Evolutionary conservation across 2,797 vertebrate genomes (phyloP), one percentile per base, ranked within the genome.

Genomic region (Numenius phaeopus): DNA sequence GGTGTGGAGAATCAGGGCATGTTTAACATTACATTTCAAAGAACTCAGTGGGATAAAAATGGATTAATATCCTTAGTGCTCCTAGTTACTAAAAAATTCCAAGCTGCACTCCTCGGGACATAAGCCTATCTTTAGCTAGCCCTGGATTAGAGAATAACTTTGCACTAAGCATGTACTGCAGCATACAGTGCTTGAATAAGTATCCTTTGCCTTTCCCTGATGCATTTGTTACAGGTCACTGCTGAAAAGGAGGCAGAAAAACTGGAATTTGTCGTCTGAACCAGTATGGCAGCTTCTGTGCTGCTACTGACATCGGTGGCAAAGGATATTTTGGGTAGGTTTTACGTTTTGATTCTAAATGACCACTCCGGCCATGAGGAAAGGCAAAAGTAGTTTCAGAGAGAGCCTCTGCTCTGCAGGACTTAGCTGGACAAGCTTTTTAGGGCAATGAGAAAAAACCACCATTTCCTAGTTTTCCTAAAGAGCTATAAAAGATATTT

Each of bases 121-220:
- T 44, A 83, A 83, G 3, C 4, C 15, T 88, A 26, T 72, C 66
- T 87, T 69, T 70, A 70, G 34, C 71, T 61, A 66, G 23, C 26
- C 27, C 7, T 16, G 55, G 24, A 59, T 61, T 22, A 47, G 59
- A 57, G 83, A 54, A 89, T 22, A 76, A 44, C 59, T 44, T 91
- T 87, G 42, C 20, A n/a, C 27, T 54, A 8, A 20, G 9, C 13
- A 24, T 13, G 8, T 32, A 29, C 29, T 50, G 15, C 20, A 59
- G 8, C 0, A 0, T 22, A 32, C 12, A 69, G n/a, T 50, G 19
- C 24, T 69, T 80, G 39, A 76, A 44, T 0, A 3, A n/a, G 11
- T 32, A 47, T 24, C 8, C 47, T 20, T 2, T 32, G n/a, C 55
- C 58, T 82, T 54, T 44, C 29, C 50, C 46, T 59, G 34, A 59